A percentile compares a stretch with the other conserved stretches of the same genome.
Conservation (phyloP, 1,140 invertebrate genomes). For the Neodiprion fabricii region DNA sequence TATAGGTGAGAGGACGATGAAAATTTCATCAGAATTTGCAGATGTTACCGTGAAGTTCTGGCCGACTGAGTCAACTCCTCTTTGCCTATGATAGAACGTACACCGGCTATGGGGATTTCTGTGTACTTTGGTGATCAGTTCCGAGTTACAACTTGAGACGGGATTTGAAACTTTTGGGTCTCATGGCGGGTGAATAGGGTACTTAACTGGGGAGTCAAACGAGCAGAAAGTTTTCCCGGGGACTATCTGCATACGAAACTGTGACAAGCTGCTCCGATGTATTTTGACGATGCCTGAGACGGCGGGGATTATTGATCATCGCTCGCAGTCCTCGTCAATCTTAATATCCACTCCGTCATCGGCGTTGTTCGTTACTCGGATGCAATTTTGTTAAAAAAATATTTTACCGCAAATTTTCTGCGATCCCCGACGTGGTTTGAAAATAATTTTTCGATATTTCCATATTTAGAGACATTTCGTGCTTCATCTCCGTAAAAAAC, state of each 20-base stretch:
- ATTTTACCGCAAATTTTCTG: too few relatives aligned
- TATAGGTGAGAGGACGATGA: background rate
- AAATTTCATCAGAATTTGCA: conserved; percentile 1
- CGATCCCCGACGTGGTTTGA: too few relatives aligned
- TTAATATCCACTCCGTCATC: too few relatives aligned
- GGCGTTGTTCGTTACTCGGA: too few relatives aligned
- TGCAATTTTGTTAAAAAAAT: too few relatives aligned
- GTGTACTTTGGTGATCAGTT: conserved; percentile 3
- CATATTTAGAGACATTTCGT: too few relatives aligned
- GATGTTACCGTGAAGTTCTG: background rate
- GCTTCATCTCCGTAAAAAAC: too few relatives aligned
- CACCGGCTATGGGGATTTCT: background rate
- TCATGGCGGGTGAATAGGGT: background rate
- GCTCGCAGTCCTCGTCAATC: background rate
- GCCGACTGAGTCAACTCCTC: background rate
- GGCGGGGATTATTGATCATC: background rate
- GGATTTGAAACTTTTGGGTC: conserved; percentile 3
- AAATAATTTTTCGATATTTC: too few relatives aligned
- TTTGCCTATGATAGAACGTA: too few relatives aligned
- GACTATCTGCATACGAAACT: background rate
- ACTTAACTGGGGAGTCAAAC: background rate
- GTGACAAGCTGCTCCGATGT: background rate
- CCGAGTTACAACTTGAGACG: conserved; percentile 5
- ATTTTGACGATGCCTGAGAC: background rate
- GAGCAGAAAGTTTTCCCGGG: background rate